These are phyloP conservation scores for Drosophila helvetica DNA, from an alignment of 2,888 invertebrate genomes.

Conservation along the genomic window DNA sequence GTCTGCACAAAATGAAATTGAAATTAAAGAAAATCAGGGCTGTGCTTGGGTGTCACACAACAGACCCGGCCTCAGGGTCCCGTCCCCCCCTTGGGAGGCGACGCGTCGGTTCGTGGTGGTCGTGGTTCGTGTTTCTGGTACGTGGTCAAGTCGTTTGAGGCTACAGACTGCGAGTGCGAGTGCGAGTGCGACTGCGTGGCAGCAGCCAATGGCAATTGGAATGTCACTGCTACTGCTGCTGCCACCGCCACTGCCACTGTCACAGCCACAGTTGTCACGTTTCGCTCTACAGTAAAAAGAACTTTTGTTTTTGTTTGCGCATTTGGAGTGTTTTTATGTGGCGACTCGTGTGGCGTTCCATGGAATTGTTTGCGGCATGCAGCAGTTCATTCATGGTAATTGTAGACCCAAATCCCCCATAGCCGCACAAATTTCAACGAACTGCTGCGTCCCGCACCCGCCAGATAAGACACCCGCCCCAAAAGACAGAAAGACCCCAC, in stretches of 20 bases:
- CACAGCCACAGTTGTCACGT: slow-evolving; percentile 63
- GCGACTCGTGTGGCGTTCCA: slow-evolving; percentile 69
- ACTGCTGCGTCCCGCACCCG: neutral
- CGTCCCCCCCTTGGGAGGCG: neutral
- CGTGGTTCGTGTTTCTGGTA: slow-evolving; percentile 16
- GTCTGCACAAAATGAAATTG: slow-evolving; percentile 74
- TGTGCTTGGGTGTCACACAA: slow-evolving; percentile 4
- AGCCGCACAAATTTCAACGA: slow-evolving; percentile 39
- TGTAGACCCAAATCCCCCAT: slow-evolving; percentile 26
- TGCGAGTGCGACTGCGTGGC: slow-evolving; percentile 38
- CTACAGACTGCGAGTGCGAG: neutral
- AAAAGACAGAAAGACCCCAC: slow-evolving; percentile 5
- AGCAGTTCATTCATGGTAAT: slow-evolving; percentile 70
- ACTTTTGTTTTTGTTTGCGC: slow-evolving; percentile 17
- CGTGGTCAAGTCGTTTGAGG: slow-evolving; percentile 31
- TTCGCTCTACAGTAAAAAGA: slow-evolving; percentile 56
- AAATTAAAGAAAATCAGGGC: slow-evolving; percentile 52
- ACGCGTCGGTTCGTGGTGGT: slow-evolving; percentile 3
- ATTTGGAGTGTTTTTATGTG: slow-evolving; percentile 37
- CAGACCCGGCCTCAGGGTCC: slow-evolving; percentile 4
- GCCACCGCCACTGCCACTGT: too few species aligned
- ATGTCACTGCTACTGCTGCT: slow-evolving; percentile 43
- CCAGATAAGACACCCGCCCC: slow-evolving; percentile 55
- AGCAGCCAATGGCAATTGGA: slow-evolving; percentile 36
- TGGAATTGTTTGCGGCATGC: slow-evolving; percentile 59